Evolutionary conservation across 2,888 invertebrate species (phyloP), one percentile per base, ranked within the genome.

Genomic region (Thymelicus sylvestris): DNA sequence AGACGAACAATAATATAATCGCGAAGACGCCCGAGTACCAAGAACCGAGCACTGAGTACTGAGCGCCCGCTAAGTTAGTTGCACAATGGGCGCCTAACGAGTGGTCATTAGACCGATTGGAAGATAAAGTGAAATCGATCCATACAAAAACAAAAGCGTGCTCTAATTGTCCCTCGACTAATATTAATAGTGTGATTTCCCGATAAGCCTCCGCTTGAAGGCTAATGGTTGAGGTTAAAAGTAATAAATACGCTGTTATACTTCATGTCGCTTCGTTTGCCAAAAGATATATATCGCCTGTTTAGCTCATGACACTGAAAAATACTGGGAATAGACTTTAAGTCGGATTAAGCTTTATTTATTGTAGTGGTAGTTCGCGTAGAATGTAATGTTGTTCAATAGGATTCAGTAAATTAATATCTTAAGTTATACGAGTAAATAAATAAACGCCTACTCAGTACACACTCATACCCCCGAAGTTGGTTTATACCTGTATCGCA

Each of bases 101-200:
- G 64, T 59, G 64, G 24, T 57, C 69, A 59, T 69, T 69, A 69
- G 38, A 57, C 47, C 60, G 69, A 69, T 69, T 47, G 64, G 69
- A 38, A 69, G 69, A 69, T 69, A 69, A 59, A 76, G 61, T 70
- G 76, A 72, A 74, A 75, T 80, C 77, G 79, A 79, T 82, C 75
- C 77, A 73, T 69, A 72, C 66, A 69, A 67, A 75, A 78, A 77
- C 84, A 79, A 69, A 79, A 84, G 76, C 79, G 74, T 70, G 74
- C 73, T 75, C 76, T 81, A 81, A 83, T 82, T 77, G 78, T 77
- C 76, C 75, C 72, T 66, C 75, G 70, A 72, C 74, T 72, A 73
- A 73, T 78, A 77, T 78, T 78, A 79, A 80, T 78, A 75, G 80
- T 76, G 67, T 50, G 67, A 67, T 68, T 62, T 44, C 62, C 50